These are phyloP conservation scores for Pristionchus mayeri DNA, from an alignment of 2,888 invertebrate species.

Conservation along the genomic window DNA sequence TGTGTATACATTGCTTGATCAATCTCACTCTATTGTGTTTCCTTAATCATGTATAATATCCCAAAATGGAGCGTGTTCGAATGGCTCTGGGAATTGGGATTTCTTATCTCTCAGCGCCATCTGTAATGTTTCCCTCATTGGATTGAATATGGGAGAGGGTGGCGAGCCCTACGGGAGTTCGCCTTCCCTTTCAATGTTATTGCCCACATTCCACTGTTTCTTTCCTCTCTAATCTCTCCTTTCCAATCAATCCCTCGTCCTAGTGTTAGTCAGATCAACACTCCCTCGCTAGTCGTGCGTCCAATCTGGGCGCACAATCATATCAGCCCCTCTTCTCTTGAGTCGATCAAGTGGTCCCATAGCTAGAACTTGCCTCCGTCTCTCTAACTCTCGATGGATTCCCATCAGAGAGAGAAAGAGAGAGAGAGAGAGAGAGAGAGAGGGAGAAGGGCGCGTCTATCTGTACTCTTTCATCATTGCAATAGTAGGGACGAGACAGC, in stretches of 20 bases:
- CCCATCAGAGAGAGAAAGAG: neutral
- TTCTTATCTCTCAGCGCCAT: neutral
- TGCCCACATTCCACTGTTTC: conserved; percentile 27
- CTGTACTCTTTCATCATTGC: conserved; percentile 12
- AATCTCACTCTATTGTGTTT: too few species aligned
- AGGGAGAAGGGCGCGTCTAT: neutral
- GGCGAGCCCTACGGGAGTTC: neutral
- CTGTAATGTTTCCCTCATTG: neutral
- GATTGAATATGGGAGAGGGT: neutral
- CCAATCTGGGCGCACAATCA: neutral
- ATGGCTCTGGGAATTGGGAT: neutral
- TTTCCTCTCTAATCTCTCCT: neutral
- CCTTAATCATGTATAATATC: too few species aligned
- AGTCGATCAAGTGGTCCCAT: neutral
- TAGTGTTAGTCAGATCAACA: conserved; percentile 14
- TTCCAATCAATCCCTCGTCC: conserved; percentile 2
- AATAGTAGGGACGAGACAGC: neutral
- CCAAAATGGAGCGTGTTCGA: too few species aligned
- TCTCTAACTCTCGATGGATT: neutral
- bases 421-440: neutral
- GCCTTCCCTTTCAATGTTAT: conserved; percentile 25
- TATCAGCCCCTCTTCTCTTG: neutral
- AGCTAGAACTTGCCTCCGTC: neutral
- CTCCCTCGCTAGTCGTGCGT: neutral
- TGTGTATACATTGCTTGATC: too few species aligned